A percentile compares a stretch with the other conserved stretches of the same genome.
phyloP scores from a whole-genome alignment of 2,888 invertebrate species.

The Lasioglossum pauxillum region DNA sequence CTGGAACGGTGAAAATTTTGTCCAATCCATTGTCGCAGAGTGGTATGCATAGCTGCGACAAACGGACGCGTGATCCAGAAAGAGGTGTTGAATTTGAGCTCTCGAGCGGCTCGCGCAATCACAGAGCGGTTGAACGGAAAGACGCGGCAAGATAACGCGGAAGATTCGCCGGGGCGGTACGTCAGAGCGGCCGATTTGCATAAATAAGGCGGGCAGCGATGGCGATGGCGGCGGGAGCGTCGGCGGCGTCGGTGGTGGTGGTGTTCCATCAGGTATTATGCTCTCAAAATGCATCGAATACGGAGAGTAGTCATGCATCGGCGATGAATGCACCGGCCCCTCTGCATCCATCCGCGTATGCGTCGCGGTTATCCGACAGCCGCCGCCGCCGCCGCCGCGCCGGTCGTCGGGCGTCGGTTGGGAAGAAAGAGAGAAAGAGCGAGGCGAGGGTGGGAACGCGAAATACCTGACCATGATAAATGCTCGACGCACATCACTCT shows the following conservation, averaged over 20 bases:
- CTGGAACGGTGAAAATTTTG: too few relatives aligned
- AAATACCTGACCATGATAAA: slow-evolving; percentile 75
- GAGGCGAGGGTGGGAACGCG: slow-evolving; percentile 21
- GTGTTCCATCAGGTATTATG: slow-evolving; percentile 58
- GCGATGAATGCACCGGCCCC: slow-evolving; percentile 45
- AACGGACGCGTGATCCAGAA: neutral
- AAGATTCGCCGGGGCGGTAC: slow-evolving; percentile 22
- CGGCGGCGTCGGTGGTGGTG: slow-evolving; percentile 1
- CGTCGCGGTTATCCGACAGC: slow-evolving; percentile 43
- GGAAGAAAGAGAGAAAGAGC: slow-evolving; percentile 35
- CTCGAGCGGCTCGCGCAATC: neutral
- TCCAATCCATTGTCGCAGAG: too few relatives aligned
- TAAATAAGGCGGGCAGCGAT: slow-evolving; percentile 51
- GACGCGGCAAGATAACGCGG: slow-evolving; percentile 21
- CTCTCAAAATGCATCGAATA: slow-evolving; percentile 60
- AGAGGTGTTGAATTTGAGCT: neutral
- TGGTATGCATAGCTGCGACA: neutral
- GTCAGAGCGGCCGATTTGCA: slow-evolving; percentile 49
- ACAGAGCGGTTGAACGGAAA: neutral
- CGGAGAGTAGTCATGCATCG: slow-evolving; percentile 52
- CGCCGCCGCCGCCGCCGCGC: neutral
- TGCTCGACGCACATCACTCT: slow-evolving; percentile 72
- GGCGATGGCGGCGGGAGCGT: slow-evolving; percentile 15
- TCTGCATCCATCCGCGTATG: slow-evolving; percentile 20
- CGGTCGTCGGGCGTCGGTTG: slow-evolving; percentile 8